These are phyloP conservation scores for Eolophus roseicapilla DNA, from an alignment of 2,113 vertebrate species.

Conservation along the genomic window DNA sequence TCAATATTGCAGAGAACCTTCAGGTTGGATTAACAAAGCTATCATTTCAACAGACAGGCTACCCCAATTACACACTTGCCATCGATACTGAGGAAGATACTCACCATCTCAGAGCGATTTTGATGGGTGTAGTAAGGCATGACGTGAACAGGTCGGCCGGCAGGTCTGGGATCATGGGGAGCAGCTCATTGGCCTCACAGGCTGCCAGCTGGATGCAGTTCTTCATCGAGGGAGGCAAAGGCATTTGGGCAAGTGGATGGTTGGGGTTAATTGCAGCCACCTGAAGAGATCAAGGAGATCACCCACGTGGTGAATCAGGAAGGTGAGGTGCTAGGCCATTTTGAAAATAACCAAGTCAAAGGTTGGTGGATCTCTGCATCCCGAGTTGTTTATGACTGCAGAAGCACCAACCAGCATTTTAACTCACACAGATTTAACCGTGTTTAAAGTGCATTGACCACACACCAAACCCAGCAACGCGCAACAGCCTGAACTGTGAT, in stretches of 20 bases:
- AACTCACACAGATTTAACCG: background rate
- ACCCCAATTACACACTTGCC: background rate
- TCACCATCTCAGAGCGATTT: conserved; percentile 96
- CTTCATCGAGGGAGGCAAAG: conserved; percentile 96
- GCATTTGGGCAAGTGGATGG: conserved; percentile 97
- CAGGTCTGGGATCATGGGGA: conserved; percentile 98
- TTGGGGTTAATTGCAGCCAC: conserved; percentile 97
- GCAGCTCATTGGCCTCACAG: conserved; percentile 91
- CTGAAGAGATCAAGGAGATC: conserved; percentile 59
- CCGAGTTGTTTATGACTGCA: background rate
- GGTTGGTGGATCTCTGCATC: background rate
- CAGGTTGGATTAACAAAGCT: background rate
- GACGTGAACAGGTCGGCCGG: conserved; percentile 98
- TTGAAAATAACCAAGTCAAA: background rate
- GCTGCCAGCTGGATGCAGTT: conserved; percentile 99
- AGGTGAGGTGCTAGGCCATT: background rate
- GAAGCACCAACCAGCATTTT: background rate
- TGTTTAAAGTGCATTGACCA: background rate
- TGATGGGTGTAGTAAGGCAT: conserved; percentile 98
- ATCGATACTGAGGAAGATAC: background rate
- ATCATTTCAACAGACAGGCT: background rate
- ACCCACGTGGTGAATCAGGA: background rate
- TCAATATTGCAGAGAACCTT: background rate
- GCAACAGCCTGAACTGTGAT: background rate
- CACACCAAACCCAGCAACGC: background rate